Evolutionary conservation across 2,113 vertebrate genomes (phyloP), one percentile per base, ranked within the genome.

Genomic region (Dryoscopus gambensis): DNA sequence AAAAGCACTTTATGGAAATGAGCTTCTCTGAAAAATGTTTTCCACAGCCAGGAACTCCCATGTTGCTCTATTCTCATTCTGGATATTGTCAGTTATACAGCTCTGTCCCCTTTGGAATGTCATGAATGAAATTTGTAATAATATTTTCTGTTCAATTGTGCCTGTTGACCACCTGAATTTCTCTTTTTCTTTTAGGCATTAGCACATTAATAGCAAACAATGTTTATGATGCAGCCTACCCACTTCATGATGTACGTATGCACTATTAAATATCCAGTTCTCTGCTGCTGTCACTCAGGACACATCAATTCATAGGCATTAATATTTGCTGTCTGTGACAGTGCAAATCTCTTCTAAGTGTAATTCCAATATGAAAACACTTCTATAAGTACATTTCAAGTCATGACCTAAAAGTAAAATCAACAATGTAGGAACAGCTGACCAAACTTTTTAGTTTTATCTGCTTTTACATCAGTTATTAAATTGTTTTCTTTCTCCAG

Each of bases 211-310:
- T 99, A 96, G 99, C 99, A 92, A 99, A 98, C 69, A 98, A 98
- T 59, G 97, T 99, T 91, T 99, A 99, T 47, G 98, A 99, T 67
- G 98, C 99, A 73, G 99, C 99, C 86, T 99, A 99, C 84, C 98
- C 99, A n/a, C 98, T 99, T 81, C 99, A 99, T 56, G 99, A 99
- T 52, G 99, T 99, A 97, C 80, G 99, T 99, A 86, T 78, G 78
- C 13, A 9, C 2, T 24, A 5, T 35, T 35, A 31, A 75, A 78
- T 65, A 37, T 28, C 4, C 39, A n/a, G 8, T 75, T 82, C 17
- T 64, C 20, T 75, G n/a, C 37, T 77, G 12, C 4, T 77, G 33
- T 70, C 28, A 18, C 47, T 55, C 21, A 47, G 11, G 63, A 28
- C 6, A 28, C 22, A 60, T 39, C 17, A 40, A 3, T 37, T 25